A percentile compares a stretch with the other conserved stretches of the same genome.
Conservation (phyloP, 2,888 invertebrate species). For the Aspidiotus rigidus region DNA sequence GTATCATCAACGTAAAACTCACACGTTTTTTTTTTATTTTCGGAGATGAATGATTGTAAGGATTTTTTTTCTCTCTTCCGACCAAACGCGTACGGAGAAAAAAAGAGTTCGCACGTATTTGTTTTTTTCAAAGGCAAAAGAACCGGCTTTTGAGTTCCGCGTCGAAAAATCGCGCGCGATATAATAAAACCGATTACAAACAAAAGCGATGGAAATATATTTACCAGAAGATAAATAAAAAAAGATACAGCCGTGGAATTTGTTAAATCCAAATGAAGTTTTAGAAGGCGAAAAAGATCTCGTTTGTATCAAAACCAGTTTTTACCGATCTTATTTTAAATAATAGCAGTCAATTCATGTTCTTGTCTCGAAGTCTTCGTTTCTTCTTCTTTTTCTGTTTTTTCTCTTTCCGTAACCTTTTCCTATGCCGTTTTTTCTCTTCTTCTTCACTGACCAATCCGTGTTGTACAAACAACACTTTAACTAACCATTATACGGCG, state of each 20-base stretch:
- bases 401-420: background rate
- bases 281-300: slow-evolving; percentile 29
- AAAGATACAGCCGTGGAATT: slow-evolving; percentile 26
- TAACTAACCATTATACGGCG: slow-evolving; percentile 32
- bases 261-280: slow-evolving; percentile 29
- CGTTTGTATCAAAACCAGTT: slow-evolving; percentile 33
- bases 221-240: slow-evolving; percentile 28
- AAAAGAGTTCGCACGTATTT: background rate
- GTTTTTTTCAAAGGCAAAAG: slow-evolving; percentile 1
- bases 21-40: no score
- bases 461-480: slow-evolving; percentile 33
- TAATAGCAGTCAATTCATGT: slow-evolving; percentile 33
- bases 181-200: slow-evolving; percentile 21
- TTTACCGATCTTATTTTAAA: slow-evolving; percentile 33
- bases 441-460: slow-evolving; percentile 31
- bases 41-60: no score
- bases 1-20: no score
- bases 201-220: slow-evolving; percentile 2
- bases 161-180: slow-evolving; percentile 4
- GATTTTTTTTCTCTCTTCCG: no score
- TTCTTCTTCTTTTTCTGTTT: slow-evolving; percentile 11
- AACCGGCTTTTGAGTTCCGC: background rate
- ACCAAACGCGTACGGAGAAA: background rate
- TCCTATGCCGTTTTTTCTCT: slow-evolving; percentile 6
- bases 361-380: slow-evolving; percentile 28